Evolutionary conservation across 1,140 invertebrate genomes (phyloP), one percentile per base, ranked within the genome.

Genomic region (Caenorhabditis tropicalis): DNA sequence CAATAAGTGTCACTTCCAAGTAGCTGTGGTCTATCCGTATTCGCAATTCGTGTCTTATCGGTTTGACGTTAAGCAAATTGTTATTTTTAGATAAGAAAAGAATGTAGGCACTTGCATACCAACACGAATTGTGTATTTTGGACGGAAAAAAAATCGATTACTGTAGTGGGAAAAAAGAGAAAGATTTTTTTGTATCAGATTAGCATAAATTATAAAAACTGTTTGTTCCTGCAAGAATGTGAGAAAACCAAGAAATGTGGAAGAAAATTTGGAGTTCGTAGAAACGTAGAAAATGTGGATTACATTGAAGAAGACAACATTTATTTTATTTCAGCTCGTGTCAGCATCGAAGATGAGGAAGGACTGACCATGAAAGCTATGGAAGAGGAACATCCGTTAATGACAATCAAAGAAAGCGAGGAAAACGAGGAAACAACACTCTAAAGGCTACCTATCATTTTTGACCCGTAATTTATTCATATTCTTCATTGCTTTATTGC

Each of bases 11-110:
- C 65, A 74, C 36, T 74, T 9, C 36, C 65, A 74, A 74, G 65
- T 74, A 74, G 65, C 65, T 74, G 36, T 74, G 36, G 65, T 74
- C 65, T 74, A 74, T 74, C 65, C 33, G 33, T 74, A 74, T 74
- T 74, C 65, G 65, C 65, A 65, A 65, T n/a, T 65, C 65, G 7
- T 12, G 6, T 43, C 36, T 74, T 74, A 74, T 74, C 65, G 5
- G 24, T 39, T n/a, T 2, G 6, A 9, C 36, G 36, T 74, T 46
- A 19, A 74, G 43, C 65, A 43, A 46, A 74, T 1, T 74, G 65
- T 74, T 74, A 43, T 74, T 74, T 74, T 74, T 43, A 74, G 65
- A 74, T 74, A 74, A 74, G 65, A 43, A 10, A 74, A 39, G 36
- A 43, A 43, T 43, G 10, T n/a, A 24, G 65, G 21, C 19, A 24